Evolutionary conservation across 2,113 vertebrate species (phyloP), one percentile per base, ranked within the genome.

Genomic region (Speoplatyrhinus poulsoni): DNA sequence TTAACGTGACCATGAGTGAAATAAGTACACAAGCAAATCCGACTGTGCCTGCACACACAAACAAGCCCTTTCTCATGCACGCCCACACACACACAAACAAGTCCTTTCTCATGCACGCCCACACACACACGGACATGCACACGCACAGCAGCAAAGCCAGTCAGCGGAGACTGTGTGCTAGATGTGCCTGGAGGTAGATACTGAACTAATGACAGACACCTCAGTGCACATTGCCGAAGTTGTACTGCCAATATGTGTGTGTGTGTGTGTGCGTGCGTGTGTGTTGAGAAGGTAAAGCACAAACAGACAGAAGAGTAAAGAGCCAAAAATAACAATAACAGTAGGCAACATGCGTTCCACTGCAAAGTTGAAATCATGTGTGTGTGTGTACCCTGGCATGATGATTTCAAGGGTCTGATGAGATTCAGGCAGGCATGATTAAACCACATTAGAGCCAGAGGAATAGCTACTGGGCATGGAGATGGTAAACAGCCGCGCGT

Each of bases 101-200:
- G 19, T 9, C 26, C 16, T 50, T 60, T 46, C 46, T 12, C 46
- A 57, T 12, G 57, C 65, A 52, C 56, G 48, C 56, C 63, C n/a
- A 60, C 36, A 60, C 60, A 74, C 41, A 56, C 10, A 55, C 54
- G 59, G 32, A 65, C 26, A 65, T 17, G 36, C 46, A 68, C 41
- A 55, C 13, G 56, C 17, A 73, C 17, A 46, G 17, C 55, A 75
- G 60, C 64, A 62, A 46, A 57, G 60, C n/a, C 9, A 9, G 65
- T 77, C 62, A 79, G 65, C n/a, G 26, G 48, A 46, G 60, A 2
- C 60, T 53, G 68, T 79, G 69, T 81, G 59, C 75, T 72, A 80
- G 72, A 58, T 50, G 64, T 71, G 60, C 81, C 66, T 57, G 33
- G 9, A 48, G 77, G 50, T 46, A 46, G 26, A 57, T 46, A 69